These are phyloP conservation scores for Cenopis cana DNA, from an alignment of 2,888 invertebrate species.

Conservation along the genomic window DNA sequence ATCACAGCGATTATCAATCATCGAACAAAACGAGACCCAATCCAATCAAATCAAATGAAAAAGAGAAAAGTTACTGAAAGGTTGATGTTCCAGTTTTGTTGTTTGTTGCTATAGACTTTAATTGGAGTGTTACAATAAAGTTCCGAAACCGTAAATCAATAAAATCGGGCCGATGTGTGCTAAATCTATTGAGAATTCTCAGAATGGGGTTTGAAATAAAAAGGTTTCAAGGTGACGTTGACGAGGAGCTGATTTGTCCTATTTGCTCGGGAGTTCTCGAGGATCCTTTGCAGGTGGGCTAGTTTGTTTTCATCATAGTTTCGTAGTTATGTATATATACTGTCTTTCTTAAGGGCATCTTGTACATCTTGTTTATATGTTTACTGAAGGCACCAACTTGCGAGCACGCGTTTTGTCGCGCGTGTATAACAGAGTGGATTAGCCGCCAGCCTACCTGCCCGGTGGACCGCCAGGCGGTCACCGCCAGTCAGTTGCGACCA, in stretches of 20 bases:
- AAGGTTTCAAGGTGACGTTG: conserved; percentile 97
- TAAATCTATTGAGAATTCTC: conserved; percentile 58
- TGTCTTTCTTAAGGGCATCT: conserved; percentile 29
- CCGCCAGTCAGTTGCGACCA: conserved; percentile 94
- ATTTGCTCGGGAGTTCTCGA: conserved; percentile 98
- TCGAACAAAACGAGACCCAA: conserved; percentile 18
- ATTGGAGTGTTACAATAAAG: conserved; percentile 49
- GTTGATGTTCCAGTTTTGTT: conserved; percentile 50
- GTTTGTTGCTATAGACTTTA: conserved; percentile 59
- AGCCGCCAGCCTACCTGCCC: conserved; percentile 97
- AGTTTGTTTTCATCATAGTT: conserved; percentile 39
- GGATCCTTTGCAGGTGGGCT: conserved; percentile 95
- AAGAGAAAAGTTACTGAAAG: conserved; percentile 40
- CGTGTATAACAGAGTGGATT: conserved; percentile 98
- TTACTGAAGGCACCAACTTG: conserved; percentile 93
- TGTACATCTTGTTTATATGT: conserved; percentile 35
- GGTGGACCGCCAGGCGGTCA: conserved; percentile 95
- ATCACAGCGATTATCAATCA: conserved; percentile 33
- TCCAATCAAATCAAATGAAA: conserved; percentile 23
- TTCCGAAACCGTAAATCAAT: conserved; percentile 29
- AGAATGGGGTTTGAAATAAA: conserved; percentile 97
- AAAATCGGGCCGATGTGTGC: conserved; percentile 59
- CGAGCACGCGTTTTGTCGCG: conserved; percentile 98
- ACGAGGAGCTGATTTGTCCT: conserved; percentile 98
- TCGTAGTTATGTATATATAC: conserved; percentile 31